Percentiles rank a stretch among this genome's conserved stretches.
Evolutionary conservation across 2,113 vertebrate genomes (phyloP).

Genomic region (Sceloporus undulatus): DNA sequence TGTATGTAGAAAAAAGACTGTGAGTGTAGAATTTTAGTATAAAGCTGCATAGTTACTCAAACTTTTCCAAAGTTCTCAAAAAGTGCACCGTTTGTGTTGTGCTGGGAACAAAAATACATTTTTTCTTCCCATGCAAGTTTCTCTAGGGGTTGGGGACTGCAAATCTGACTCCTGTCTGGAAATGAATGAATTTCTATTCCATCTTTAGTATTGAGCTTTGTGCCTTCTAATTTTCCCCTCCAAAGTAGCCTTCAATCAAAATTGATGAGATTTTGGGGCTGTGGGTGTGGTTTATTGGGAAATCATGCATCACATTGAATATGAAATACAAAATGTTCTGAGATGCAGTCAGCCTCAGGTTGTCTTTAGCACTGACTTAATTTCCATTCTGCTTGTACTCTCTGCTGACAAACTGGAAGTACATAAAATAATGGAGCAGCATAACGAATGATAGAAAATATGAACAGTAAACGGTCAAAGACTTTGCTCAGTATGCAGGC

Average conservation of each 20-base stretch:
- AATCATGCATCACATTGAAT: neutral
- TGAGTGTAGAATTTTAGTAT: too few species aligned
- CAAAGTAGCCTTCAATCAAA: neutral
- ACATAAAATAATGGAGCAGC: constrained; percentile 7
- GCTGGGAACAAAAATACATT: too few species aligned
- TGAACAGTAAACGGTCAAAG: constrained; percentile 2
- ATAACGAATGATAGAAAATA: constrained; percentile 37
- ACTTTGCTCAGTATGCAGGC: constrained; percentile 47
- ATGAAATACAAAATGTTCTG: neutral
- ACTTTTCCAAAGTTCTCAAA: too few species aligned
- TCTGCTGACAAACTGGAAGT: constrained; percentile 2
- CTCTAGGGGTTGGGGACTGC: too few species aligned
- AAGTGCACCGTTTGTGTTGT: too few species aligned
- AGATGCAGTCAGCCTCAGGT: neutral
- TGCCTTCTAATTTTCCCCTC: neutral
- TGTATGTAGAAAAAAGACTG: too few species aligned
- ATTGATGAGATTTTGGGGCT: fast-evolving
- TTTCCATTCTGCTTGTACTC: constrained; percentile 22
- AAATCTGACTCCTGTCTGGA: too few species aligned
- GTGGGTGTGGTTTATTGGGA: neutral
- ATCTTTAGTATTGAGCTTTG: neutral
- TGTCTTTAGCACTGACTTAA: neutral
- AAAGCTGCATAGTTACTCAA: too few species aligned
- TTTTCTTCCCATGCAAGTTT: too few species aligned
- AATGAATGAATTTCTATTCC: too few species aligned